Percentiles rank a stretch among this genome's conserved stretches.
These are phyloP conservation scores for Macroteleia sp. DNA, from an alignment of 2,888 invertebrate genomes.

Conservation along the genomic window DNA sequence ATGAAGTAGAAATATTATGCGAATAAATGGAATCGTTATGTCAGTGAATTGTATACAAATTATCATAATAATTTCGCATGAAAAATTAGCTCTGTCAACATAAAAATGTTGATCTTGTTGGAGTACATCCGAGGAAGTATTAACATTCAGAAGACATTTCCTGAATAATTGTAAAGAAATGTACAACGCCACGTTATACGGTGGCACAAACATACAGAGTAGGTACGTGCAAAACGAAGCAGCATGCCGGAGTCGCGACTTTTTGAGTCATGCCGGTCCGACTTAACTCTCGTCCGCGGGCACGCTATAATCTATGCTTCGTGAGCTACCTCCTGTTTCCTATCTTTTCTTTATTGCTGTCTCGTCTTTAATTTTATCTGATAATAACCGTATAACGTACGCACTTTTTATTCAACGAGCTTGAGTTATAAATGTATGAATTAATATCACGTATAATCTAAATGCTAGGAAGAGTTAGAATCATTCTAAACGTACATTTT, in stretches of 20 bases:
- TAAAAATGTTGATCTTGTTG: too few species aligned
- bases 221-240: conserved; percentile 38
- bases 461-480: too few species aligned
- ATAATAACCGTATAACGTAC: background rate
- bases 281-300: conserved; percentile 40
- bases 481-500: too few species aligned
- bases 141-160: conserved; percentile 36
- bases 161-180: conserved; percentile 44
- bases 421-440: conserved; percentile 20
- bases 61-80: too few species aligned
- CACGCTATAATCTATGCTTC: conserved; percentile 46
- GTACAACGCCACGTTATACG: conserved; percentile 23
- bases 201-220: conserved; percentile 10
- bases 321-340: conserved; percentile 33
- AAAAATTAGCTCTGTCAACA: too few species aligned
- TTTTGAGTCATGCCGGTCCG: conserved; percentile 41
- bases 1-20: too few species aligned
- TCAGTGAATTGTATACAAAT: too few species aligned
- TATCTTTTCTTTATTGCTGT: conserved; percentile 44
- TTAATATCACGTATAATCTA: conserved; percentile 34
- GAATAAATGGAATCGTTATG: too few species aligned
- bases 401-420: conserved; percentile 27
- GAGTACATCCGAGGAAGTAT: conserved; percentile 14
- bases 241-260: conserved; percentile 23
- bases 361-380: conserved; percentile 40